phyloP scores from a whole-genome alignment of 2,888 invertebrate species.

The Idaea dimidiata region DNA sequence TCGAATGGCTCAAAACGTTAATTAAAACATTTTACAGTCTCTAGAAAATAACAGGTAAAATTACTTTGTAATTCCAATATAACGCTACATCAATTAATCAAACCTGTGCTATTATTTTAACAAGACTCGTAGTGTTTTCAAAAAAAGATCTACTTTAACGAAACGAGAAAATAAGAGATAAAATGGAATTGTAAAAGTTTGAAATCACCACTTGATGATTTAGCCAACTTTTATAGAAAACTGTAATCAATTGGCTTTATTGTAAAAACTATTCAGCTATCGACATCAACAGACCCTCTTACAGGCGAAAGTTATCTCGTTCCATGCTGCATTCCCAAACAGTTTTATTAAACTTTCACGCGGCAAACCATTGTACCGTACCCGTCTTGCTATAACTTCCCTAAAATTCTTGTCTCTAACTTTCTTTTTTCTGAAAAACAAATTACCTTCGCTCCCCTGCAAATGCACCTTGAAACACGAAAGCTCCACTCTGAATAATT shows the following conservation, averaged over 20 bases:
- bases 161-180: not conserved
- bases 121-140: not conserved
- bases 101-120: not conserved
- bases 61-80: too few species aligned
- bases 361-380: constrained; percentile 53
- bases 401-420: constrained; percentile 65
- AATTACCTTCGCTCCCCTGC: constrained; percentile 69
- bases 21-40: too few species aligned
- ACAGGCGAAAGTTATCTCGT: constrained; percentile 60
- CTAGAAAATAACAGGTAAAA: too few species aligned
- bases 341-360: constrained; percentile 73
- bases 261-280: constrained; percentile 45
- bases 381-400: constrained; percentile 57
- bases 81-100: not conserved
- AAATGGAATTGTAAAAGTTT: not conserved
- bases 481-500: constrained; percentile 77
- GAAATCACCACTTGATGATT: not conserved
- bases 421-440: constrained; percentile 65
- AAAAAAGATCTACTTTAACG: not conserved
- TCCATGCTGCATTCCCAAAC: constrained; percentile 70
- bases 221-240: constrained; percentile 30
- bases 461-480: constrained; percentile 74
- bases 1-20: too few species aligned
- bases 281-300: constrained; percentile 54
- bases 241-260: constrained; percentile 23